These are phyloP conservation scores for Halcyon senegalensis DNA, from an alignment of 2,113 vertebrate genomes.

Conservation along the genomic window DNA sequence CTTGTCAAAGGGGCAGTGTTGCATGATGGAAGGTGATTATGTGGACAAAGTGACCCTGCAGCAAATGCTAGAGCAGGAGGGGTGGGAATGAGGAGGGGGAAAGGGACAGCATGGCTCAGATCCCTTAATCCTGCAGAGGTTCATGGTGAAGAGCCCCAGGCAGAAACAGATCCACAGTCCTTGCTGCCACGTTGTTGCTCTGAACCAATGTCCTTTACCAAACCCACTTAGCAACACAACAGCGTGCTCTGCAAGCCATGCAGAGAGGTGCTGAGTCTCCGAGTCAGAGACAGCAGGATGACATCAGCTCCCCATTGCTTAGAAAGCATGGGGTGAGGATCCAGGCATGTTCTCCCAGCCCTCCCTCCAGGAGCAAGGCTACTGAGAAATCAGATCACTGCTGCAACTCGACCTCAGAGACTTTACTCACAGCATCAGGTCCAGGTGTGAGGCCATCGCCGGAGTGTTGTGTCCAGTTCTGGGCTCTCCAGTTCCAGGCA, in stretches of 20 bases:
- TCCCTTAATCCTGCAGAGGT: neutral
- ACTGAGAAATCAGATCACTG: neutral
- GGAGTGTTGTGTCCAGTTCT: neutral
- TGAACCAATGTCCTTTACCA: neutral
- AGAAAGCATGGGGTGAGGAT: neutral
- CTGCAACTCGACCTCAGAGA: neutral
- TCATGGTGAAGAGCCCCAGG: neutral
- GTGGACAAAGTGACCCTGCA: neutral
- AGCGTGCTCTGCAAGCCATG: neutral
- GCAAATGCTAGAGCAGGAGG: neutral
- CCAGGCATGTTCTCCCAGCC: neutral
- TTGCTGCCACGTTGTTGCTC: neutral
- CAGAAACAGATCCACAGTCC: neutral
- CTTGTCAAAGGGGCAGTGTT: neutral
- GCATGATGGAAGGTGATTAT: neutral
- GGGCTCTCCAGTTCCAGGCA: neutral
- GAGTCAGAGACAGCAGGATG: neutral
- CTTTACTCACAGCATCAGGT: neutral
- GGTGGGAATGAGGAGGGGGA: neutral
- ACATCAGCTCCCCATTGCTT: neutral
- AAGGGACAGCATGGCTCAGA: neutral
- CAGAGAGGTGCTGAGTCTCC: accelerated
- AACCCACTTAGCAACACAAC: neutral
- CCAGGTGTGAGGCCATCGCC: neutral
- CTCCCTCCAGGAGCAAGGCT: neutral